A percentile compares a stretch with the other conserved stretches of the same genome.
phyloP scores from a whole-genome alignment of 2,113 vertebrate genomes.

The Crotalus viridis region DNA sequence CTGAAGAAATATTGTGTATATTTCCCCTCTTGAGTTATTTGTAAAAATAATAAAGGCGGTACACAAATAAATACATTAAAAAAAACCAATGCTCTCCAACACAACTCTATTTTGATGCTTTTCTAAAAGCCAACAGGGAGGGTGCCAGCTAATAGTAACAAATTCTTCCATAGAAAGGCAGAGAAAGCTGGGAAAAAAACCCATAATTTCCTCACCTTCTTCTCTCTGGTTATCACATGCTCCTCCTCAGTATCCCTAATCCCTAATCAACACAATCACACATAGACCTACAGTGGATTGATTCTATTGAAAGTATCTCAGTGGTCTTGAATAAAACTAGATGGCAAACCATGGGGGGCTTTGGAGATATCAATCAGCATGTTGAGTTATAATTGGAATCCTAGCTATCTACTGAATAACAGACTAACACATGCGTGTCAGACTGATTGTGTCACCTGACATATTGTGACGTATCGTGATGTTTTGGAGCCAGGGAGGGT shows the following conservation, averaged over 20 bases:
- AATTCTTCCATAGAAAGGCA: neutral
- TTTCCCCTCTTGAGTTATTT: neutral
- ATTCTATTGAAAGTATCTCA: neutral
- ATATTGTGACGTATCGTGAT: too few relatives aligned
- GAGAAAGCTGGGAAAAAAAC: neutral
- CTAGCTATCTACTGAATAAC: neutral
- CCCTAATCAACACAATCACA: neutral
- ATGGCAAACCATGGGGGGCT: neutral
- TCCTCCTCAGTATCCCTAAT: neutral
- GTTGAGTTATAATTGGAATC: neutral
- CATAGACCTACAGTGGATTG: neutral
- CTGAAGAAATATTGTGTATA: neutral
- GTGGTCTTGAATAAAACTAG: neutral
- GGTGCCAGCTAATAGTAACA: neutral
- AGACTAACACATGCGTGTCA: neutral
- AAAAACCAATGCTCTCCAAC: neutral
- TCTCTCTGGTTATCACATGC: neutral
- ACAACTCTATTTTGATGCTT: neutral
- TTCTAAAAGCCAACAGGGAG: neutral
- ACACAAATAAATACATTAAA: neutral
- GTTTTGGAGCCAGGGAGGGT: too few relatives aligned
- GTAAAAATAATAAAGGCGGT: neutral
- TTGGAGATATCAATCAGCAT: neutral
- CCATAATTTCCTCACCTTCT: too few relatives aligned
- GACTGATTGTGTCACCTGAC: too few relatives aligned